Evolutionary conservation across 2,113 vertebrate species (phyloP).

Genomic region (Semnornis frantzii): DNA sequence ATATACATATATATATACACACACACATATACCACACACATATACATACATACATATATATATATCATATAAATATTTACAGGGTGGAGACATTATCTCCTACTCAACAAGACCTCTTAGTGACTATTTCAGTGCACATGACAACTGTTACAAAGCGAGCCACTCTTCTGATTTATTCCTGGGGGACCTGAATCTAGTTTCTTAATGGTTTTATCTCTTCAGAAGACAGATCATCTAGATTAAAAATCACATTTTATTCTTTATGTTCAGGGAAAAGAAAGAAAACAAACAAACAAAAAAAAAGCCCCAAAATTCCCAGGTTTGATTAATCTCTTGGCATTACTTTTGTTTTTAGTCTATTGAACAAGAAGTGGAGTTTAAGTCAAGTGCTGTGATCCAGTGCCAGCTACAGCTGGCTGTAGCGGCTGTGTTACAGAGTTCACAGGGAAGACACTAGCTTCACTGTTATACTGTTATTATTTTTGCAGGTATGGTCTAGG

Average conservation of each 20-base stretch:
- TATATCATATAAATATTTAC: background rate
- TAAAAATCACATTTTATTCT: background rate
- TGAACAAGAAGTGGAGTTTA: conserved; percentile 44
- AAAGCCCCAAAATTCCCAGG: background rate
- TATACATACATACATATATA: too few species aligned
- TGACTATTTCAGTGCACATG: background rate
- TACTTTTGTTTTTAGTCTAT: conserved; percentile 38
- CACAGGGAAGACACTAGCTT: background rate
- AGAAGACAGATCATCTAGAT: background rate
- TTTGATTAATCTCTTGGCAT: conserved; percentile 8
- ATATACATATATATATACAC: background rate
- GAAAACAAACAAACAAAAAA: background rate
- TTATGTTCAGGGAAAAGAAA: background rate
- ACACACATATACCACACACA: background rate
- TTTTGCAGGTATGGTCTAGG: conserved; percentile 2
- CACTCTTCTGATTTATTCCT: conserved; percentile 1
- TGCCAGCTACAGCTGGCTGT: conserved; percentile 21
- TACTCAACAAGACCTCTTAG: background rate
- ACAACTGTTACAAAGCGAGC: background rate
- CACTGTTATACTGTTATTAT: background rate
- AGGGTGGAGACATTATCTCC: background rate
- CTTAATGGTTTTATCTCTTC: background rate
- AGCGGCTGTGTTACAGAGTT: background rate
- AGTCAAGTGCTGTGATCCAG: conserved; percentile 32
- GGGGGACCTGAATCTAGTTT: background rate